Evolutionary conservation across 2,888 invertebrate genomes (phyloP), one percentile per base, ranked within the genome.

Genomic region (Hyposoter dolosus): DNA sequence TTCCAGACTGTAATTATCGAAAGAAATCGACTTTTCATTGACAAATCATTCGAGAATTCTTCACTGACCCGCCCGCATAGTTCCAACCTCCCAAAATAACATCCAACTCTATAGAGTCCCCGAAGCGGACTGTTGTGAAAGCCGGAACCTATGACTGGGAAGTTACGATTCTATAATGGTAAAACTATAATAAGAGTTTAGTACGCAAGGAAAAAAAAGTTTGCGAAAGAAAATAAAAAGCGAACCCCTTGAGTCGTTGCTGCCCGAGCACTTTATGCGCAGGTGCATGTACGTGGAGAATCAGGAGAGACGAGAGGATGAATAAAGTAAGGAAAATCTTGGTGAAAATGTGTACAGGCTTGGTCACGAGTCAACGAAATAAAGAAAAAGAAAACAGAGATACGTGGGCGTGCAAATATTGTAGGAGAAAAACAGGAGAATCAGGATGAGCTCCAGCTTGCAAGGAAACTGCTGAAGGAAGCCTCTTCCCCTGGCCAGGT

Each of bases 151-250:
- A 28, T 4, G 56, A 60, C 28, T 28, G 56, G 12, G 1, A 60
- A 60, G 56, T 60, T 60, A 23, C n/a, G 56, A 12, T 19, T 60
- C 56, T 60, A 60, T 28, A 28, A 28, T 4, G 12, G 56, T 60
- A 28, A 28, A 23, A 60, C 56, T 60, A 60, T 60, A 10, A 60
- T 60, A 60, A 60, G 56, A 60, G 23, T 60, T 60, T 28, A 60
- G 23, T 12, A 1, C 12, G 15, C 15, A 60, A 28, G 23, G 12
- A 23, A 60, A 56, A 23, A 23, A 60, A 60, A 60, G 4, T 60
- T 60, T 60, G 28, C 3, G 5, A 60, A 60, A 23, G 12, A 15
- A 5, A 60, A 60, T 60, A 28, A 23, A 53, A 53, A 53, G 19
- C n/a, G n/a, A 53, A n/a, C 7, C 6, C 50, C 19, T 60, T 23